phyloP scores from a whole-genome alignment of 92 coral and sea anemone genomes.

The Parazoanthus atlanticus region DNA sequence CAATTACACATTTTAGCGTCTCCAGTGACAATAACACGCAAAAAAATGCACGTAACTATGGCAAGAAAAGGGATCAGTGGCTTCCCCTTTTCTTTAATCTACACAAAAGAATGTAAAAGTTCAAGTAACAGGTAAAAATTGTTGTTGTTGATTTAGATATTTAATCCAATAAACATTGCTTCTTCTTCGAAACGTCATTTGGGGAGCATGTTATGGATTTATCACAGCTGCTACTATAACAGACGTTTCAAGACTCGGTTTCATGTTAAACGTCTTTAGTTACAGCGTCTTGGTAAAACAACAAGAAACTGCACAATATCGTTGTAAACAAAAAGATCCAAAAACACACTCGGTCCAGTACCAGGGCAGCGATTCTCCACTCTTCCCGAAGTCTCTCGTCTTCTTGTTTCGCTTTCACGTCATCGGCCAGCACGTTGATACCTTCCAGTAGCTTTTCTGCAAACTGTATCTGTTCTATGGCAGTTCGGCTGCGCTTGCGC shows the following conservation, averaged over 20 bases:
- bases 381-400: conserved; percentile 86
- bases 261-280: no score
- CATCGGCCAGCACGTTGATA: conserved; percentile 80
- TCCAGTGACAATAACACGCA: not conserved
- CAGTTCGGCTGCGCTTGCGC: conserved; percentile 59
- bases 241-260: not conserved
- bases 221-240: not conserved
- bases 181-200: no score
- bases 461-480: conserved; percentile 55
- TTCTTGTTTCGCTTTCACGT: conserved; percentile 78
- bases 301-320: conserved; percentile 57
- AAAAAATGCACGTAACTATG: no score
- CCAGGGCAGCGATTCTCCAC: conserved; percentile 88
- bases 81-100: no score
- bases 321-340: conserved; percentile 76
- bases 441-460: conserved; percentile 83
- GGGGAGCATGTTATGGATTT: not conserved
- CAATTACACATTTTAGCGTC: not conserved
- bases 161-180: not conserved
- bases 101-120: no score
- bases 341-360: conserved; percentile 84
- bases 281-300: conserved; percentile 79
- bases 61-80: no score
- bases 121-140: not conserved
- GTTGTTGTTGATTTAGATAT: not conserved